Evolutionary conservation across 2,888 invertebrate species (phyloP).

Genomic region (Patella pellucida): DNA sequence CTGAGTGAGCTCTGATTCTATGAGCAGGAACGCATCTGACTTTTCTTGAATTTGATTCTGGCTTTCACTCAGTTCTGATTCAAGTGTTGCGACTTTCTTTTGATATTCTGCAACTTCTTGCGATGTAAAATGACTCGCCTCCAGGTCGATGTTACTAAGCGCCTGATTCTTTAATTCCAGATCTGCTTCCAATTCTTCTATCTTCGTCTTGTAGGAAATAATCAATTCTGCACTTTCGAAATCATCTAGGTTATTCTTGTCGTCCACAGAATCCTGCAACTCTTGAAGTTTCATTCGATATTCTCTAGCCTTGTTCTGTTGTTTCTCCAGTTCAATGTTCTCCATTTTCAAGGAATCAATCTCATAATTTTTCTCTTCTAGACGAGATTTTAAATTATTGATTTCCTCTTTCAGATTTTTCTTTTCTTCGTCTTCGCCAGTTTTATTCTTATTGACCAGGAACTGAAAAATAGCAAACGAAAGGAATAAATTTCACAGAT

Average conservation of each 20-base stretch:
- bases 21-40: background rate
- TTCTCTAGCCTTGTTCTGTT: conserved; percentile 24
- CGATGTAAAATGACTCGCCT: background rate
- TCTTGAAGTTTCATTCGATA: background rate
- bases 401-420: background rate
- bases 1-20: conserved; percentile 1
- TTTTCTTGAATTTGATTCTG: background rate
- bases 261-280: background rate
- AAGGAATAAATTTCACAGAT: too few species aligned
- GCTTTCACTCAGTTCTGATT: conserved; percentile 14
- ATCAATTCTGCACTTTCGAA: background rate
- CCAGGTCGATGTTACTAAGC: background rate
- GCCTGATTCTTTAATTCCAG: background rate
- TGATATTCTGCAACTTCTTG: background rate
- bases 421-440: background rate
- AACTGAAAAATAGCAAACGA: background rate
- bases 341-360: conserved; percentile 25
- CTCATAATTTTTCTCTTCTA: conserved; percentile 31
- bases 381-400: conserved; percentile 1
- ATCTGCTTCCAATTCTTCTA: background rate
- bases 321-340: conserved; percentile 17
- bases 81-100: background rate
- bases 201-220: background rate
- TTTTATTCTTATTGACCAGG: background rate
- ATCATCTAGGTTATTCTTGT: background rate